phyloP scores from a whole-genome alignment of 2,888 invertebrate species.

The Ophion obscuratus region DNA sequence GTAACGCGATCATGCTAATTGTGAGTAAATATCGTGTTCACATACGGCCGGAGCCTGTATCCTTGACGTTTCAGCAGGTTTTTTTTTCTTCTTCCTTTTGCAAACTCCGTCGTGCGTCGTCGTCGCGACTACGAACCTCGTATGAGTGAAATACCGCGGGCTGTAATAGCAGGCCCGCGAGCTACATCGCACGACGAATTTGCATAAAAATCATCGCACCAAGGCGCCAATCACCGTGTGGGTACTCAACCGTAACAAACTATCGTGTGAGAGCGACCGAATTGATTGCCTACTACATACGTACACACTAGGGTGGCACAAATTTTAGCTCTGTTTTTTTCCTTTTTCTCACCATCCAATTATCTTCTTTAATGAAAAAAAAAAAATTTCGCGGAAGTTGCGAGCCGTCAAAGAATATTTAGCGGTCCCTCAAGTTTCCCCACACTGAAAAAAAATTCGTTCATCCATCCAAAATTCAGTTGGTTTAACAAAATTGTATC shows the following conservation, averaged over 20 bases:
- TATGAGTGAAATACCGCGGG: neutral
- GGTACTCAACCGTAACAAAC: neutral
- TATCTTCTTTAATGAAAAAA: too few species aligned
- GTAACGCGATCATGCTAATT: constrained; percentile 56
- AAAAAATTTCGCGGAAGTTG: too few species aligned
- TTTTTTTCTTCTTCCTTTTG: neutral
- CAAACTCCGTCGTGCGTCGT: neutral
- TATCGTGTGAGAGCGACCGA: neutral
- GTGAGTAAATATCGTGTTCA: constrained; percentile 42
- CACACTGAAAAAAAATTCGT: too few species aligned
- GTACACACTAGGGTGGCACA: too few species aligned
- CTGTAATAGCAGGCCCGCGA: neutral
- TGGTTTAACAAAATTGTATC: too few species aligned
- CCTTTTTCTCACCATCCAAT: too few species aligned
- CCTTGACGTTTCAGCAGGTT: neutral
- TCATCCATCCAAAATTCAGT: too few species aligned
- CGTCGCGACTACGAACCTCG: neutral
- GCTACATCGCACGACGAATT: neutral
- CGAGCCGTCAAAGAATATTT: too few species aligned
- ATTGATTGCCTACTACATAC: neutral
- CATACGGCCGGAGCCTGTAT: neutral
- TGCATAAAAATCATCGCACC: neutral
- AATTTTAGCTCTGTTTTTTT: too few species aligned
- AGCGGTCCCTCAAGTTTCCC: too few species aligned
- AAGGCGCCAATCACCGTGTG: neutral